phyloP scores from a whole-genome alignment of 2,888 invertebrate species.

The Epirrhoe tristata region DNA sequence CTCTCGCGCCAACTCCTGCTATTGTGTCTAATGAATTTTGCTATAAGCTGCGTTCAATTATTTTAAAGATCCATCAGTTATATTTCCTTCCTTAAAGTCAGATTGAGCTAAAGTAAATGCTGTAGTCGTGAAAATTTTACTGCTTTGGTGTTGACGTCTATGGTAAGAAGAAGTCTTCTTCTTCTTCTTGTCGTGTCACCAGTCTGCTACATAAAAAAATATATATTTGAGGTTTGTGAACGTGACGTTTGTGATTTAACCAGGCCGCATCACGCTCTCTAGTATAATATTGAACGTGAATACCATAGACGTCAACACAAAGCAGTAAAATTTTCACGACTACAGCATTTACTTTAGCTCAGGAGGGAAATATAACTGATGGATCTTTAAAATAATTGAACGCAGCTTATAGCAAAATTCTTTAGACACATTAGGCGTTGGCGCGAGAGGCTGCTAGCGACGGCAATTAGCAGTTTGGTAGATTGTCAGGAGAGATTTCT shows the following conservation, averaged over 20 bases:
- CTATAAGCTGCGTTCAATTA: background rate
- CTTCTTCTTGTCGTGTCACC: too few species aligned
- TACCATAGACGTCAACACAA: too few species aligned
- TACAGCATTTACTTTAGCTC: background rate
- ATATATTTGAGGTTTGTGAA: too few species aligned
- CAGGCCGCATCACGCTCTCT: too few species aligned
- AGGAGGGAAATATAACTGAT: background rate
- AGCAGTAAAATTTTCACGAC: too few species aligned
- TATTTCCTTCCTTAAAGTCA: background rate
- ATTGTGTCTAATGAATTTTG: constrained; percentile 1
- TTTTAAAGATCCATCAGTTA: background rate
- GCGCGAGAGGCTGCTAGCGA: constrained; percentile 5
- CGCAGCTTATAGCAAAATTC: background rate
- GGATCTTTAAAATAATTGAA: background rate
- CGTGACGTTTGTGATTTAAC: too few species aligned
- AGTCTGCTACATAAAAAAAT: too few species aligned
- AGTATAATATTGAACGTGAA: too few species aligned
- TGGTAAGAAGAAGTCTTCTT: too few species aligned
- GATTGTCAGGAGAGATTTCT: constrained; percentile 17
- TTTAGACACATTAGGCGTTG: constrained; percentile 8
- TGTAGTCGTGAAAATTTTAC: too few species aligned
- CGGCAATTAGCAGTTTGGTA: constrained; percentile 20
- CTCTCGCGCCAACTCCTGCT: constrained; percentile 3
- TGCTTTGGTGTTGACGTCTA: too few species aligned
- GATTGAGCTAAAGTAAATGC: background rate